Evolutionary conservation across 2,113 vertebrate species (phyloP).

Genomic region (Etheostoma spectabile): DNA sequence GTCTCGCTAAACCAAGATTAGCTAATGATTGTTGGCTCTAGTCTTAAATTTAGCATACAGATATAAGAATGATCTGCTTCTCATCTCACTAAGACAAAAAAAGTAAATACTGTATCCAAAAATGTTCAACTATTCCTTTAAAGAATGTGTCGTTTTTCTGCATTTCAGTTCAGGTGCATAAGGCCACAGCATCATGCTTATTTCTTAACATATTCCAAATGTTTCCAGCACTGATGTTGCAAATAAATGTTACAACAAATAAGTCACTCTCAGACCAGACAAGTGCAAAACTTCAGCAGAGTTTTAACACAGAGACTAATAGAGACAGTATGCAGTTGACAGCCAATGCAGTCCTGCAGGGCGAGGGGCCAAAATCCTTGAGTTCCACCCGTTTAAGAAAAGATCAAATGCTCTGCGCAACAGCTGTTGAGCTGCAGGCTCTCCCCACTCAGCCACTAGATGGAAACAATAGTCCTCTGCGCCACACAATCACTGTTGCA

Average conservation of each 20-base stretch:
- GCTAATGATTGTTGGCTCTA: not conserved
- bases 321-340: conserved; percentile 77
- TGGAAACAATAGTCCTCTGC: conserved; percentile 80
- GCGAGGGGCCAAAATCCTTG: conserved; percentile 78
- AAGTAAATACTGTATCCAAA: not conserved
- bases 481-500: conserved; percentile 21
- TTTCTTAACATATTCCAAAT: not conserved
- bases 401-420: conserved; percentile 73
- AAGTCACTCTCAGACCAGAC: conserved; percentile 24
- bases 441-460: conserved; percentile 81
- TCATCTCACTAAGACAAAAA: not conserved
- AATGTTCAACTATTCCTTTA: not conserved
- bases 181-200: not conserved
- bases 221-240: conserved; percentile 15
- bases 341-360: conserved; percentile 70
- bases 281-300: conserved; percentile 42
- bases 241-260: conserved; percentile 18
- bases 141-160: not conserved
- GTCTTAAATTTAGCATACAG: not conserved
- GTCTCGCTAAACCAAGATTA: not conserved
- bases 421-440: conserved; percentile 72
- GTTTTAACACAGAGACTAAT: conserved; percentile 64
- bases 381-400: conserved; percentile 75
- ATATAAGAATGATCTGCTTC: not conserved
- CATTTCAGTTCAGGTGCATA: not conserved